Evolutionary conservation across 2,888 invertebrate genomes (phyloP).

Genomic region (Corbicula japonica): DNA sequence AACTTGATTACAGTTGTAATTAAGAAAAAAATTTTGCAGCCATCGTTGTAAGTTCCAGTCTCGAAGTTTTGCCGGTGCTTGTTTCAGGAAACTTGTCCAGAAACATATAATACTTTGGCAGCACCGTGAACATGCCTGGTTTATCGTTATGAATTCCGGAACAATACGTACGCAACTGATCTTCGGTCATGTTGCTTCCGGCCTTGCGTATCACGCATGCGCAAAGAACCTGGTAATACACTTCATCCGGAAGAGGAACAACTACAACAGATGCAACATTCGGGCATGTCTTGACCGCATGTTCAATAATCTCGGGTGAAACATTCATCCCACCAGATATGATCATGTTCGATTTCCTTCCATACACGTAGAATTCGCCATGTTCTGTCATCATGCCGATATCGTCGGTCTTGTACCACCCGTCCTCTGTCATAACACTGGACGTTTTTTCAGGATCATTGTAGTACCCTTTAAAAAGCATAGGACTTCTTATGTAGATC

Average conservation of each 20-base stretch:
- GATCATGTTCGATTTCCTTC: constrained; percentile 49
- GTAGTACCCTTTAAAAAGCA: constrained; percentile 23
- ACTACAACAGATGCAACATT: constrained; percentile 36
- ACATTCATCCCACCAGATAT: constrained; percentile 52
- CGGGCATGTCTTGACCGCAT: constrained; percentile 16
- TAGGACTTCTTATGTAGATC: constrained; percentile 24
- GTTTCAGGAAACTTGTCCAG: constrained; percentile 53
- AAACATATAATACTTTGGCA: constrained; percentile 58
- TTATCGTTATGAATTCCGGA: constrained; percentile 45
- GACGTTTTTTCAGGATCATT: constrained; percentile 43
- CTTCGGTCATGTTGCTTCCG: constrained; percentile 54
- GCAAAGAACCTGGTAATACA: constrained; percentile 61
- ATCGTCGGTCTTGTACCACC: constrained; percentile 54
- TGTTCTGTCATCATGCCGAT: constrained; percentile 40
- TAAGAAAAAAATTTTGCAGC: no score
- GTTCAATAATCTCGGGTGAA: constrained; percentile 41
- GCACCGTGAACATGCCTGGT: constrained; percentile 43
- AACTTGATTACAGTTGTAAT: no score
- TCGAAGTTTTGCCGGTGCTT: constrained; percentile 42
- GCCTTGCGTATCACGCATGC: constrained; percentile 55
- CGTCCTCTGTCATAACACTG: constrained; percentile 7
- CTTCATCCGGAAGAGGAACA: constrained; percentile 59
- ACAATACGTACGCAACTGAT: constrained; percentile 36
- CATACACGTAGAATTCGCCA: constrained; percentile 31
- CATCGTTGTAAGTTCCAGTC: constrained; percentile 30